Conservation (phyloP, 1,140 invertebrate species). For the Drosophila micromelanica region DNA sequence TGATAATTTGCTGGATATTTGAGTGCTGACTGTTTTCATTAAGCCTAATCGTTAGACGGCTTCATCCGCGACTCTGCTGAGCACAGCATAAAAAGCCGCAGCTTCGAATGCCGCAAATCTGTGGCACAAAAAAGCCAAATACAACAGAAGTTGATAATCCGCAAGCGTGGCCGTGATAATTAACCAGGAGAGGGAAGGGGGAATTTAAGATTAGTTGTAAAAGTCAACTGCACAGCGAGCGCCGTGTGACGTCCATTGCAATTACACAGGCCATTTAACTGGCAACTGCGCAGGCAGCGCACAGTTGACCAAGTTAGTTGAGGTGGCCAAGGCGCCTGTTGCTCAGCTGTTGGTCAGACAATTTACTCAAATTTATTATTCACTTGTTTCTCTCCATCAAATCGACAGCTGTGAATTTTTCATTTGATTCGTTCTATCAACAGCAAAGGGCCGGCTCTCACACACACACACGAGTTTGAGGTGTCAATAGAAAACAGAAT, state of each 20-base stretch:
- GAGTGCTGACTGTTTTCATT: constrained; percentile 1
- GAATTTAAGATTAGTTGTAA: neutral
- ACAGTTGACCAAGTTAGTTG: constrained; percentile 7
- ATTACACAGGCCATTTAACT: constrained; percentile 67
- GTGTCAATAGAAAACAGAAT: constrained; percentile 11
- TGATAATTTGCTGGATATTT: constrained; percentile 20
- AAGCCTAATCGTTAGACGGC: constrained; percentile 3
- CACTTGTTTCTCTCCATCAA: constrained; percentile 50
- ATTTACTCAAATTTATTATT: too few species aligned
- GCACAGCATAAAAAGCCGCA: neutral
- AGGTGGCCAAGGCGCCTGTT: neutral
- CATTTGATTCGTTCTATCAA: constrained; percentile 12
- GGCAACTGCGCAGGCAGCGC: neutral
- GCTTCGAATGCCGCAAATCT: constrained; percentile 1
- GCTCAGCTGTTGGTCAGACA: neutral
- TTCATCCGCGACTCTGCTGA: neutral
- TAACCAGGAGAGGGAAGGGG: neutral
- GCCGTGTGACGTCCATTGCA: constrained; percentile 20
- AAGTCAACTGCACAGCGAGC: neutral
- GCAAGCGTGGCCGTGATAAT: neutral
- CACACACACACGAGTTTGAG: neutral
- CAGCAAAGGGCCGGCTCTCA: neutral
- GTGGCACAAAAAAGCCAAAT: neutral
- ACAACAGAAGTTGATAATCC: neutral
- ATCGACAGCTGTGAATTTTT: constrained; percentile 31